phyloP scores from a whole-genome alignment of 2,113 vertebrate species.

The Atrichornis clamosus region DNA sequence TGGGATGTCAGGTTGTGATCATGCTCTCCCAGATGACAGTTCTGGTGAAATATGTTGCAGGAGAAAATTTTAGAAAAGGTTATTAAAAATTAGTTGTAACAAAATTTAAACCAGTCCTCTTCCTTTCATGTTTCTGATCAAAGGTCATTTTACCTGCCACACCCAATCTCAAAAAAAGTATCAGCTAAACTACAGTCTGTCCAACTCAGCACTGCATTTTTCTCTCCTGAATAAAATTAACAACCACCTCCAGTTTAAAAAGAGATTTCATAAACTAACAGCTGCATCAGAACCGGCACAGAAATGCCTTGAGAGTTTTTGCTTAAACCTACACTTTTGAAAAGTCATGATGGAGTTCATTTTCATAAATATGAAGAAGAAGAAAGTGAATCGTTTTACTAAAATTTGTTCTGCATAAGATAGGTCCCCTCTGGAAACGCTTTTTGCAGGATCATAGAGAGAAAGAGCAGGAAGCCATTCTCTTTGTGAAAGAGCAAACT shows the following conservation, averaged over 20 bases:
- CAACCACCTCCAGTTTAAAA: slow-evolving; percentile 11
- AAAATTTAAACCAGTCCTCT: not conserved
- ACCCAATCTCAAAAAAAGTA: not conserved
- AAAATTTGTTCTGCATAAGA: not conserved
- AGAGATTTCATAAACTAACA: slow-evolving; percentile 28
- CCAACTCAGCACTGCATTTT: not conserved
- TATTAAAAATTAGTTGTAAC: not conserved
- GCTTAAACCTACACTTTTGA: slow-evolving; percentile 14
- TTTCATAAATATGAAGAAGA: not conserved
- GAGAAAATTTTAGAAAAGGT: not conserved
- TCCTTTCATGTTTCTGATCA: not conserved
- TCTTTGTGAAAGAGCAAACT: not conserved
- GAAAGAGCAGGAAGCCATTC: not conserved
- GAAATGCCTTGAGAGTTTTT: slow-evolving; percentile 7
- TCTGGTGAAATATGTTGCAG: not conserved
- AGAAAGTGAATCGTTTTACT: slow-evolving; percentile 4
- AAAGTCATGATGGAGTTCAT: not conserved
- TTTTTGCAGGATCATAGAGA: not conserved
- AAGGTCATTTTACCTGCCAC: not conserved
- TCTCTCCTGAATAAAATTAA: not conserved
- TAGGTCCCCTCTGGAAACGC: slow-evolving; percentile 5
- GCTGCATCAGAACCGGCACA: not conserved
- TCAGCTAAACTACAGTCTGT: not conserved
- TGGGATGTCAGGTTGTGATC: fast-evolving
- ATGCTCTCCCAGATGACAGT: not conserved